A percentile compares a stretch with the other conserved stretches of the same genome.
phyloP scores from a whole-genome alignment of 2,888 invertebrate species.

The Tetramorium bicarinatum region DNA sequence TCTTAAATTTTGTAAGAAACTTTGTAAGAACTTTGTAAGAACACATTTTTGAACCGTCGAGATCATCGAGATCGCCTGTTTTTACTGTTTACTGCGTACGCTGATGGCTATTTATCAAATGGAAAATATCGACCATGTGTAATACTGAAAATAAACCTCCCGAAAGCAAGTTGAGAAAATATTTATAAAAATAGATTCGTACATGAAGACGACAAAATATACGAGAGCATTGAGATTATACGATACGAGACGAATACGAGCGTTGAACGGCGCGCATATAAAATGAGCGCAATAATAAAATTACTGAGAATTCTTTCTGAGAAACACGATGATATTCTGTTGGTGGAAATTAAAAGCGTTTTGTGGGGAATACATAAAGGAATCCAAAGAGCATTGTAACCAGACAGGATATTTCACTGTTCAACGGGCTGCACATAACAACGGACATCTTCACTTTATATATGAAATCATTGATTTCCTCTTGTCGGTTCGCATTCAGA shows the following conservation, averaged over 20 bases:
- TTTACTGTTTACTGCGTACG: background rate
- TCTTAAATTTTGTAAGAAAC: background rate
- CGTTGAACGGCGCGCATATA: background rate
- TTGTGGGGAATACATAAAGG: constrained; percentile 23
- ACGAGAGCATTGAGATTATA: constrained; percentile 4
- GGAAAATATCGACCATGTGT: background rate
- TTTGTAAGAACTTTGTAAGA: background rate
- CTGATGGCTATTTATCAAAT: background rate
- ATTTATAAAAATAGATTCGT: background rate
- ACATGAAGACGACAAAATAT: background rate
- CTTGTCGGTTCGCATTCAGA: constrained; percentile 31
- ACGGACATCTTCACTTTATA: constrained; percentile 41
- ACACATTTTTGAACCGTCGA: background rate
- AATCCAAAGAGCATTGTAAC: constrained; percentile 13
- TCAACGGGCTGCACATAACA: constrained; percentile 7
- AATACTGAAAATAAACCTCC: background rate
- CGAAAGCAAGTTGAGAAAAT: background rate
- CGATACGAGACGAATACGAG: no score
- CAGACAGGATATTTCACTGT: constrained; percentile 34
- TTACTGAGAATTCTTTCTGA: background rate
- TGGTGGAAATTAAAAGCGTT: constrained; percentile 16
- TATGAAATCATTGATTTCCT: constrained; percentile 51
- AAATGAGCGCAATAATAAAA: constrained; percentile 16
- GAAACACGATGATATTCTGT: background rate
- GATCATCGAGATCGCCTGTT: background rate